A percentile compares a stretch with the other conserved stretches of the same genome.
Conservation (phyloP, 2,888 invertebrate genomes). For the Heliconius ismenius region DNA sequence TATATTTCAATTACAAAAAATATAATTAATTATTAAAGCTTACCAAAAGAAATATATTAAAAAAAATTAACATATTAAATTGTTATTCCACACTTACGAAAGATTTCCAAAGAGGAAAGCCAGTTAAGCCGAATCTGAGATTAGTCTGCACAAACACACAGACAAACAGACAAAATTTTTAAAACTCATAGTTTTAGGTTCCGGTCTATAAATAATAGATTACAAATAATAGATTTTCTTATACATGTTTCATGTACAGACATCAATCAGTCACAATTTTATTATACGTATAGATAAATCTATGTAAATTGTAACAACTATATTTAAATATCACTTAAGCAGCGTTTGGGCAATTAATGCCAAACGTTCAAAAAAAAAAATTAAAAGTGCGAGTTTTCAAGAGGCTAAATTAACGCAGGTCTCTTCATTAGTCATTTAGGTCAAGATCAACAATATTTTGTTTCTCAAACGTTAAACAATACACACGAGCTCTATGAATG, state of each 20-base stretch:
- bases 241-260: too few species aligned
- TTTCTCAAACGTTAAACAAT: background rate
- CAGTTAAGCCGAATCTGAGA: too few species aligned
- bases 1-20: background rate
- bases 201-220: too few species aligned
- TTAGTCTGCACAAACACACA: too few species aligned
- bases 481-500: background rate
- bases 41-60: too few species aligned
- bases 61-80: too few species aligned
- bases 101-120: too few species aligned
- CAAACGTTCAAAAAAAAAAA: background rate
- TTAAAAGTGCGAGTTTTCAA: background rate
- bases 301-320: background rate
- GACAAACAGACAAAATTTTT: too few species aligned
- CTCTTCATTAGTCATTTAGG: constrained; percentile 6
- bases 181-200: too few species aligned
- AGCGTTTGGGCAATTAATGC: background rate
- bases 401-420: background rate
- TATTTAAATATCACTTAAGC: background rate
- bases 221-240: too few species aligned
- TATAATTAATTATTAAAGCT: background rate
- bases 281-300: background rate
- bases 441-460: background rate
- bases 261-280: too few species aligned
- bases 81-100: too few species aligned